phyloP scores from a whole-genome alignment of 2,113 vertebrate species.

The Perca schrenkii region DNA sequence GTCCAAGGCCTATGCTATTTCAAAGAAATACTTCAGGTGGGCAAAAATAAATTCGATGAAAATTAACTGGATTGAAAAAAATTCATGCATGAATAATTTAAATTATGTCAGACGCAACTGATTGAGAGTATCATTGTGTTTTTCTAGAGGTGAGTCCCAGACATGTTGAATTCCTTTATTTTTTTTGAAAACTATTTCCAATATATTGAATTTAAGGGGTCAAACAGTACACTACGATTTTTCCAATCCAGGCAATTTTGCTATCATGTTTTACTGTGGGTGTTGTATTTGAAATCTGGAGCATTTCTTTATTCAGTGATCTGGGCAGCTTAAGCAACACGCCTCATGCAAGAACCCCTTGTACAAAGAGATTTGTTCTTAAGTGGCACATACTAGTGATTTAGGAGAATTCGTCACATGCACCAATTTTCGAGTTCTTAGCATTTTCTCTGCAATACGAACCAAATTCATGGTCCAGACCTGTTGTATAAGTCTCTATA shows the following conservation, averaged over 20 bases:
- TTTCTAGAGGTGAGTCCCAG: neutral
- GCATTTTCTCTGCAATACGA: too few relatives aligned
- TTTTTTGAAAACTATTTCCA: neutral
- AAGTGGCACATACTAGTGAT: neutral
- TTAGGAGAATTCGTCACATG: too few relatives aligned
- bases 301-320: neutral
- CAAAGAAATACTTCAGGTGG: constrained; percentile 3
- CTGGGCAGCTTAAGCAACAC: neutral
- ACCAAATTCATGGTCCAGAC: too few relatives aligned
- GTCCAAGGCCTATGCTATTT: neutral
- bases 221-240: neutral
- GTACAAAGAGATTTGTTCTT: neutral
- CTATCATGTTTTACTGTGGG: neutral
- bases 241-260: neutral
- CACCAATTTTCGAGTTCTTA: neutral
- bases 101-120: neutral
- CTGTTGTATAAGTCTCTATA: too few relatives aligned
- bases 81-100: constrained; percentile 30
- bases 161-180: neutral
- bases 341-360: neutral
- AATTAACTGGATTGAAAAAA: neutral
- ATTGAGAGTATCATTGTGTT: neutral
- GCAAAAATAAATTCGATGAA: constrained; percentile 7
- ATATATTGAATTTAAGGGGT: neutral
- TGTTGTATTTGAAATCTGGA: neutral